A percentile compares a stretch with the other conserved stretches of the same genome.
Conservation (phyloP, 1,140 invertebrate species). For the Maniola jurtina region DNA sequence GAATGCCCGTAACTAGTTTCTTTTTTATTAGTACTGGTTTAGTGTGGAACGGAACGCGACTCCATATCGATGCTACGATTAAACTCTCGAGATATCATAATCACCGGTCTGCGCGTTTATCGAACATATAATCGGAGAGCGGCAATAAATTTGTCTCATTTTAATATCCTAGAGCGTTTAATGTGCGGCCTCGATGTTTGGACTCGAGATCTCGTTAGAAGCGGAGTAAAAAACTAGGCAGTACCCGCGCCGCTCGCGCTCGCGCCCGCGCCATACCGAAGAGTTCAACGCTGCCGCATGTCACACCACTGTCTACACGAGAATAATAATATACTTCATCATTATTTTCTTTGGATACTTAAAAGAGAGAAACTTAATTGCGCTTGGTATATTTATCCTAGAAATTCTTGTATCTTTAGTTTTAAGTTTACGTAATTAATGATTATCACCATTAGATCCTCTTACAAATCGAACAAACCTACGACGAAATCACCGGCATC, state of each 20-base stretch:
- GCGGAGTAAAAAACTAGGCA: conserved; percentile 38
- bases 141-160: conserved; percentile 78
- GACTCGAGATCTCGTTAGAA: conserved; percentile 53
- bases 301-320: conserved; percentile 10
- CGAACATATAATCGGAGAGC: conserved; percentile 71
- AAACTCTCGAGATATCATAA: conserved; percentile 74
- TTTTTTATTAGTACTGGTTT: conserved; percentile 77
- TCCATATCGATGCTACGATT: conserved; percentile 72
- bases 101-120: conserved; percentile 75
- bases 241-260: conserved; percentile 33
- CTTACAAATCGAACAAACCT: too few relatives aligned
- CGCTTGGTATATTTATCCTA: too few relatives aligned
- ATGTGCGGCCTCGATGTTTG: conserved; percentile 58
- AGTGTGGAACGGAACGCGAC: conserved; percentile 64
- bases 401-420: too few relatives aligned
- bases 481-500: too few relatives aligned
- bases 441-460: too few relatives aligned
- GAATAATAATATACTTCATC: too few relatives aligned
- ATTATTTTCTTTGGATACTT: too few relatives aligned
- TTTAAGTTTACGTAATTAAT: too few relatives aligned
- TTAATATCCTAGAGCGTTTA: conserved; percentile 73
- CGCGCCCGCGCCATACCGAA: conserved; percentile 50
- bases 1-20: conserved; percentile 67
- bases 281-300: conserved; percentile 58
- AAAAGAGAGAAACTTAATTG: too few relatives aligned